phyloP scores from a whole-genome alignment of 2,113 vertebrate genomes.

The Canis aureus region DNA sequence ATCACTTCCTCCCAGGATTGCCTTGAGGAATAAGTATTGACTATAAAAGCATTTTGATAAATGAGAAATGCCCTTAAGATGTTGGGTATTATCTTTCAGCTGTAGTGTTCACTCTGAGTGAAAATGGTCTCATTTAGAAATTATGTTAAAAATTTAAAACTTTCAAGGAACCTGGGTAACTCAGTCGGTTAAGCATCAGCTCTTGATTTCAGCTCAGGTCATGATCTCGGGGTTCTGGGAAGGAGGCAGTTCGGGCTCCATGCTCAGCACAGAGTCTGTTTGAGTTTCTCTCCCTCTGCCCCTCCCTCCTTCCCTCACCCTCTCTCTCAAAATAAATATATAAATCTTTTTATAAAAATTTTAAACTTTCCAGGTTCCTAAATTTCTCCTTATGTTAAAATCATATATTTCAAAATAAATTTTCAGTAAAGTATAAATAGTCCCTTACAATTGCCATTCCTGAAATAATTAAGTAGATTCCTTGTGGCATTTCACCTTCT shows the following conservation, averaged over 20 bases:
- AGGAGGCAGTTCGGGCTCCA: too few species aligned
- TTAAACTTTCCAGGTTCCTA: not conserved
- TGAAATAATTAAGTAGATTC: slow-evolving; percentile 86
- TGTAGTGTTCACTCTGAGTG: not conserved
- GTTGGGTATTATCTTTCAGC: not conserved
- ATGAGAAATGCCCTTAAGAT: not conserved
- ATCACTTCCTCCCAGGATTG: not conserved
- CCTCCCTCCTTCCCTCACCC: too few species aligned
- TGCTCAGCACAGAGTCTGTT: not conserved
- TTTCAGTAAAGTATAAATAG: slow-evolving; percentile 9
- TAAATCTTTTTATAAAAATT: not conserved
- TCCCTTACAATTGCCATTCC: slow-evolving; percentile 85
- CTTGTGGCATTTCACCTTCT: slow-evolving; percentile 82
- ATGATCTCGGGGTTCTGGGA: too few species aligned
- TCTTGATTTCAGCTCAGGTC: too few species aligned
- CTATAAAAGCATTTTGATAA: not conserved
- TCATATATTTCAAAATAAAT: not conserved
- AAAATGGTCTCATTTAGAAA: not conserved
- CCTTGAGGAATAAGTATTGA: not conserved
- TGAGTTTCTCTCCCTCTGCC: not conserved
- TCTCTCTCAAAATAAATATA: not conserved
- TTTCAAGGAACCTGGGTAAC: not conserved
- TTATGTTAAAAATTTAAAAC: not conserved
- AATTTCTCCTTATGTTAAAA: not conserved
- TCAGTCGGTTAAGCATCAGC: too few species aligned